Evolutionary conservation across 2,888 invertebrate genomes (phyloP).

Genomic region (Ecdyonurus torrentis): DNA sequence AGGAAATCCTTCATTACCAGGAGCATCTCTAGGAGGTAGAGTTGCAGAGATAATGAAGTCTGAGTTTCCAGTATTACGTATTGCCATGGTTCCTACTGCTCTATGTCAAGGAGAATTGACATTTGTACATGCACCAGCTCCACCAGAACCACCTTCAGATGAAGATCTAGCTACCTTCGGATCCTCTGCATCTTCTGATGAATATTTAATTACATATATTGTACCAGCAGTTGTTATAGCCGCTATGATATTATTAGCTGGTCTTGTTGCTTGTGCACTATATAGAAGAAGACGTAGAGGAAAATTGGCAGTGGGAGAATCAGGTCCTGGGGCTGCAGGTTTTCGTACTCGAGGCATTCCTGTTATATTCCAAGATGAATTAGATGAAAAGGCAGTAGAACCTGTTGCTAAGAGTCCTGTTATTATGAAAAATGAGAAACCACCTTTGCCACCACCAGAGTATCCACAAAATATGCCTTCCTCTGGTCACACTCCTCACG

Average conservation of each 20-base stretch:
- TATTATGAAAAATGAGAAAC: conserved; percentile 88
- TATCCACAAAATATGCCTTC: conserved; percentile 39
- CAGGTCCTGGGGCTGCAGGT: conserved; percentile 44
- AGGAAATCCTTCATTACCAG: background rate
- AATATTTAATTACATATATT: conserved; percentile 53
- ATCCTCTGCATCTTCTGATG: conserved; percentile 34
- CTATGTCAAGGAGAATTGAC: conserved; percentile 36
- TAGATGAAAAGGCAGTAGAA: conserved; percentile 75
- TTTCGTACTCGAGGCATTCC: conserved; percentile 51
- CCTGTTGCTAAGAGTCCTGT: conserved; percentile 83
- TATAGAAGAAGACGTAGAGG: conserved; percentile 66
- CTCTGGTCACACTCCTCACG: conserved; percentile 22
- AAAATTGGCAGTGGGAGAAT: conserved; percentile 64
- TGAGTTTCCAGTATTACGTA: conserved; percentile 50
- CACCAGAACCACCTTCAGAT: conserved; percentile 21
- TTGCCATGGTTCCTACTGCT: conserved; percentile 40
- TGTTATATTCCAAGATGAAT: conserved; percentile 92
- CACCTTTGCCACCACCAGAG: conserved; percentile 73
- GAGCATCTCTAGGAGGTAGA: conserved; percentile 14
- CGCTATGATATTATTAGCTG: conserved; percentile 72
- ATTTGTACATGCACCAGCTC: conserved; percentile 24
- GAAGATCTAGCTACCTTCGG: conserved; percentile 25
- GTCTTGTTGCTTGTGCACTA: conserved; percentile 72
- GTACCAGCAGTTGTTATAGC: conserved; percentile 79
- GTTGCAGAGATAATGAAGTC: conserved; percentile 41